Base-by-base conservation (phyloP, 2,888 invertebrate genomes). In the Chrysina gloriosa region DNA sequence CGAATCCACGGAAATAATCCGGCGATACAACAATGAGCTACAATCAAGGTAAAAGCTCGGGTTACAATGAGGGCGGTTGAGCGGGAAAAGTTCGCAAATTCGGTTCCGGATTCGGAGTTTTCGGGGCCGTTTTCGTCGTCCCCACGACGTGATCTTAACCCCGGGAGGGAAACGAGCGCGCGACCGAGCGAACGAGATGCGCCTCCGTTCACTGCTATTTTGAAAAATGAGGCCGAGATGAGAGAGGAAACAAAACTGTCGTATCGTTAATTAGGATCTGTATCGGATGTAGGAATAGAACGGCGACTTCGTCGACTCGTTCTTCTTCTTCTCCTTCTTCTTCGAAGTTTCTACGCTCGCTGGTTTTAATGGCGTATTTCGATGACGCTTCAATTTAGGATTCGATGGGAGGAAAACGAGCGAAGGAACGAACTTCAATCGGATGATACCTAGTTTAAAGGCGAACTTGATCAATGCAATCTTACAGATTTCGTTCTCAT, bases 21-120 rank as follows among this genome's bases (percentile, higher is more conserved):
- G 39, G 58, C 58, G 42, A 58, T 42, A 39, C 72, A 76, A 79
- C 78, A 79, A 79, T 78, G 77, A 73, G 76, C 75, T 74, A 78
- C 77, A 79, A 79, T 79, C 78, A 79, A 78, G 77, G 77, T 77
- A 75, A 77, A 77, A 75, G 76, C 75, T 65, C 68, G 68, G 68
- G 71, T 73, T 70, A 76, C 74, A 75, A 75, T 74, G 72, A 72
- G 67, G 69, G 69, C 75, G 73, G 73, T 75, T 74, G 70, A 71
- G 70, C 72, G 73, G 68, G 72, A 74, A 76, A 77, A 75, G 74
- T 77, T 77, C 69, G 72, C 71, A 71, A 74, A 73, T 74, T 74
- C 69, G 69, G 71, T 70, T 72, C 71, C 45, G 42, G 42, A 56
- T 66, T 70, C 69, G 66, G 68, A 68, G 66, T 58, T 52, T 54